phyloP scores from a whole-genome alignment of 1,140 invertebrate species.

The Papilio polytes region DNA sequence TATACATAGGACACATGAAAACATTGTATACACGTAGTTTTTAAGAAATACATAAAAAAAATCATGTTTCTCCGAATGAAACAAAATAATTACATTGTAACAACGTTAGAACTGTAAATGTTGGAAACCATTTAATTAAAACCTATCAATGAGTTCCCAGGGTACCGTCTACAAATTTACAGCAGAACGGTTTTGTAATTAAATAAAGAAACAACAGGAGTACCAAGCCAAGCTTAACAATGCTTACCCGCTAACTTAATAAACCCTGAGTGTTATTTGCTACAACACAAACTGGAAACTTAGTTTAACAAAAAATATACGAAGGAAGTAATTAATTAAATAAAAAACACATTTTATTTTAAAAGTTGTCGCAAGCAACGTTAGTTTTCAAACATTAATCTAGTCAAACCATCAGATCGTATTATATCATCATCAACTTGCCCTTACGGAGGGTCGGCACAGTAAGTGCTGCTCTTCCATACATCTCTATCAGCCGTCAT shows the following conservation, averaged over 20 bases:
- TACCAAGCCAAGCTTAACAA: constrained; percentile 14
- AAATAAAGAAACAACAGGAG: constrained; percentile 25
- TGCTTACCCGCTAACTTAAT: constrained; percentile 33
- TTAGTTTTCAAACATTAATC: background rate
- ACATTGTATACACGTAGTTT: too few relatives aligned
- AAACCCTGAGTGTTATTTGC: constrained; percentile 32
- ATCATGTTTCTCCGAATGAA: constrained; percentile 7
- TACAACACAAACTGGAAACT: constrained; percentile 11
- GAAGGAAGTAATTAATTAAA: constrained; percentile 3
- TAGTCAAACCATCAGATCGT: background rate
- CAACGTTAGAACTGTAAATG: background rate
- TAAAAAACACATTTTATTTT: background rate
- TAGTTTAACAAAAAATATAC: background rate
- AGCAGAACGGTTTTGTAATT: constrained; percentile 28
- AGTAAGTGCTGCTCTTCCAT: too few relatives aligned
- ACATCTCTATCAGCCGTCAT: too few relatives aligned
- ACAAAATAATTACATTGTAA: background rate
- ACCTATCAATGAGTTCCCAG: constrained; percentile 7
- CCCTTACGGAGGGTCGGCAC: too few relatives aligned
- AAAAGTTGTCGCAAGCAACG: background rate
- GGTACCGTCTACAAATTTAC: constrained; percentile 20
- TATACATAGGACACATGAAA: background rate
- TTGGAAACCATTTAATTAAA: constrained; percentile 6
- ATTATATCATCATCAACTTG: too few relatives aligned
- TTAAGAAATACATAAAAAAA: background rate